Evolutionary conservation across 2,113 vertebrate genomes (phyloP).

Genomic region (Spilogale gracilis): DNA sequence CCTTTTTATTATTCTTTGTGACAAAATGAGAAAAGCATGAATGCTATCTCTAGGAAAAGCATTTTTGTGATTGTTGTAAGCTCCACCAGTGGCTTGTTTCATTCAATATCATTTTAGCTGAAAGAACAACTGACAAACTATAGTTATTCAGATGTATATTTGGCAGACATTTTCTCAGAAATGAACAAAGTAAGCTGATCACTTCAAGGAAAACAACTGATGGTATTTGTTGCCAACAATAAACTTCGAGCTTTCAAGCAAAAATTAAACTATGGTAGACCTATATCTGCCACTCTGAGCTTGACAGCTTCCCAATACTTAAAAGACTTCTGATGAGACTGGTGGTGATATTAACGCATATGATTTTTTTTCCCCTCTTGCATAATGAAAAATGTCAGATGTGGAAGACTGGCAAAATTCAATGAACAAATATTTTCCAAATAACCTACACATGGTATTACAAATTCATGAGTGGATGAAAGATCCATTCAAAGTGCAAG

Average conservation of each 20-base stretch:
- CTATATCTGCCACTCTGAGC: neutral
- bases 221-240: neutral
- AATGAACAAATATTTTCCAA: slow-evolving; percentile 64
- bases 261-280: slow-evolving; percentile 42
- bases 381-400: slow-evolving; percentile 60
- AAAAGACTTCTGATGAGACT: slow-evolving; percentile 53
- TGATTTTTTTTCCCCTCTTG: neutral
- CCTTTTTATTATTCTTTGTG: neutral
- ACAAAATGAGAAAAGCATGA: neutral
- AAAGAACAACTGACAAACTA: neutral
- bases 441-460: slow-evolving; percentile 52
- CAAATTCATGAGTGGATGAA: slow-evolving; percentile 25
- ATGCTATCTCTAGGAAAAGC: neutral
- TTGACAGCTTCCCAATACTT: neutral
- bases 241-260: slow-evolving; percentile 39
- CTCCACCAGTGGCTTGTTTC: neutral
- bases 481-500: slow-evolving; percentile 34
- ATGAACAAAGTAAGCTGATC: neutral
- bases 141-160: neutral
- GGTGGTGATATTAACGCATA: slow-evolving; percentile 16
- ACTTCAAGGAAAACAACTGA: neutral
- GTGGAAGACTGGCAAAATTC: slow-evolving; percentile 64
- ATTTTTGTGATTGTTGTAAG: neutral
- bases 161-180: slow-evolving; percentile 34
- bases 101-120: neutral